A percentile compares a stretch with the other conserved stretches of the same genome.
Conservation (phyloP, 2,888 invertebrate genomes). For the Ephialtes manifestator region DNA sequence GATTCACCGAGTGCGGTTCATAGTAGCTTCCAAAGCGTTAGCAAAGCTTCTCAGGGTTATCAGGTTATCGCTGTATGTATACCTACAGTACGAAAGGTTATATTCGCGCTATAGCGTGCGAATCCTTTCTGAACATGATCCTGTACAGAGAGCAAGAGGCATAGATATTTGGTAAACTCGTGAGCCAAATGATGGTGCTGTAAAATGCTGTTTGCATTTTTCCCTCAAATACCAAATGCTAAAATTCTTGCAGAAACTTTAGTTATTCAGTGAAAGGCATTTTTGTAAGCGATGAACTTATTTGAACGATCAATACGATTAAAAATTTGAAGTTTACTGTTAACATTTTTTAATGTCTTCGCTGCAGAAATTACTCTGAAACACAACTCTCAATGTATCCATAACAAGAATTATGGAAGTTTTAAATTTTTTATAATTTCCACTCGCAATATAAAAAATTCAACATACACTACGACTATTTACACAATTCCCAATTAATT, state of each 20-base stretch:
- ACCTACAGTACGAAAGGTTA: constrained; percentile 41
- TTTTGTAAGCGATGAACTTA: not conserved
- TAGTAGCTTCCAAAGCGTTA: constrained; percentile 45
- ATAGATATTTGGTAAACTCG: constrained; percentile 26
- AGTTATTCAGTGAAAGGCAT: not conserved
- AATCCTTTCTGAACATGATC: constrained; percentile 46
- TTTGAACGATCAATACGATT: not conserved
- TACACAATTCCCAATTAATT: no score
- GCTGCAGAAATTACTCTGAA: no score
- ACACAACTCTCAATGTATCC: no score
- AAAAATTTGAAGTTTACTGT: no score
- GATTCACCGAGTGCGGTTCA: constrained; percentile 44
- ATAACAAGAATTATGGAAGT: no score
- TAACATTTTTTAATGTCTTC: no score
- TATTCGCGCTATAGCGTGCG: constrained; percentile 14
- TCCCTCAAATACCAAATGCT: not conserved
- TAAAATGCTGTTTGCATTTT: constrained; percentile 2
- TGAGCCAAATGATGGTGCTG: not conserved
- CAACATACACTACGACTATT: no score
- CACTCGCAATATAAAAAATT: no score
- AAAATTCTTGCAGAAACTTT: not conserved
- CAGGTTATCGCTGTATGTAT: constrained; percentile 48
- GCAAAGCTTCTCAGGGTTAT: constrained; percentile 31
- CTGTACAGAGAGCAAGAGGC: not conserved
- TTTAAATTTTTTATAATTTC: no score